Evolutionary conservation across 1,140 invertebrate species (phyloP).

Genomic region (Heterodera schachtii): DNA sequence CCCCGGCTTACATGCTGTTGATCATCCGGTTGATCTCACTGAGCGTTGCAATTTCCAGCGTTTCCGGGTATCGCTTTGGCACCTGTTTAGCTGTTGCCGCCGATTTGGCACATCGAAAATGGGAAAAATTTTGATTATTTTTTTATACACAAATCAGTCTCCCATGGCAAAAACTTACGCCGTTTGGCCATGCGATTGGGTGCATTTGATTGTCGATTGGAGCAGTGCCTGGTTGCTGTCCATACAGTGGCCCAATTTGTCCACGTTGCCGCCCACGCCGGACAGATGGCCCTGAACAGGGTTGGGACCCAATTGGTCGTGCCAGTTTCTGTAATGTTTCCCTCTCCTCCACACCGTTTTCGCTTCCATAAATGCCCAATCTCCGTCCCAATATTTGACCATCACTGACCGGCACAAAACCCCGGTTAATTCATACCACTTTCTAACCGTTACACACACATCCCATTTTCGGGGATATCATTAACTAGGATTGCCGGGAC

Average conservation of each 20-base stretch:
- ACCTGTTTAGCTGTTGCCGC: slow-evolving; percentile 26
- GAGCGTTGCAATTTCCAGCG: slow-evolving; percentile 49
- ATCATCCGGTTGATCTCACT: slow-evolving; percentile 49
- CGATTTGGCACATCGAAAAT: slow-evolving; percentile 37
- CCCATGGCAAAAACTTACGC: slow-evolving; percentile 27
- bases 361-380: no score
- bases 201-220: slow-evolving; percentile 33
- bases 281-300: slow-evolving; percentile 40
- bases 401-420: no score
- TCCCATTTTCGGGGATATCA: no score
- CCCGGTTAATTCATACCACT: no score
- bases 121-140: slow-evolving; percentile 10
- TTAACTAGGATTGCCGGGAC: no score
- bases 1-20: neutral
- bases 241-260: slow-evolving; percentile 33
- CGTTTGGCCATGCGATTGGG: slow-evolving; percentile 32
- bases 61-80: slow-evolving; percentile 52
- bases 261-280: slow-evolving; percentile 42
- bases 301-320: no score
- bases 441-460: no score
- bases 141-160: no score
- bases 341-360: no score
- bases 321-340: no score
- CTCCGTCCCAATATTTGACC: no score
- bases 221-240: slow-evolving; percentile 25